A percentile compares a stretch with the other conserved stretches of the same genome.
Conservation (phyloP, 2,888 invertebrate genomes). For the Drosophila kokeensis region DNA sequence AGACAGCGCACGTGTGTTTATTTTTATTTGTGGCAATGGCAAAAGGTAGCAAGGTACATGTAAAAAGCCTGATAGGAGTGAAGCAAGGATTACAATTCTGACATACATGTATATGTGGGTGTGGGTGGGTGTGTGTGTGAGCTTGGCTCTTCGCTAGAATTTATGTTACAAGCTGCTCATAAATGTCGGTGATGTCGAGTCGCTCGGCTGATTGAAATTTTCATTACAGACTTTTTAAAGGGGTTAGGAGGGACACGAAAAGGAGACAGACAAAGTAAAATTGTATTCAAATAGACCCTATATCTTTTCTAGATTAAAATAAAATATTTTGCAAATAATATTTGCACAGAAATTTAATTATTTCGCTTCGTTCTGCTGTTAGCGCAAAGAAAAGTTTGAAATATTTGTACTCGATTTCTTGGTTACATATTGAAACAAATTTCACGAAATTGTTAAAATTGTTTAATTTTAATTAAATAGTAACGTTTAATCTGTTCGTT, state of each 20-base stretch:
- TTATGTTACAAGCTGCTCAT: constrained; percentile 68
- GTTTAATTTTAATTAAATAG: constrained; percentile 29
- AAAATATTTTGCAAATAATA: not conserved
- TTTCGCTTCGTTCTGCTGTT: not conserved
- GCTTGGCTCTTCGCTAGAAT: constrained; percentile 38
- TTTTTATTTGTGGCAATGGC: constrained; percentile 68
- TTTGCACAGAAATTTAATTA: constrained; percentile 5
- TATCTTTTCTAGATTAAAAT: not conserved
- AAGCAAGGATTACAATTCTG: constrained; percentile 12
- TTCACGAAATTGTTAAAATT: not conserved
- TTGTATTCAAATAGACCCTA: not conserved
- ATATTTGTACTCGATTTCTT: not conserved
- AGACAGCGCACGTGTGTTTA: constrained; percentile 66
- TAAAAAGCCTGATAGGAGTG: constrained; percentile 4
- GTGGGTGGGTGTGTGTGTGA: not conserved
- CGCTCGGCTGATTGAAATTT: constrained; percentile 65
- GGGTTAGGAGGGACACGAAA: constrained; percentile 5
- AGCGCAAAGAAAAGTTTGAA: not conserved
- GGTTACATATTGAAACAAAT: constrained; percentile 10
- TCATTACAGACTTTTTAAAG: constrained; percentile 33
- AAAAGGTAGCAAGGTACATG: constrained; percentile 31
- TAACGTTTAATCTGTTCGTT: not conserved
- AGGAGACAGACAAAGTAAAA: constrained; percentile 12
- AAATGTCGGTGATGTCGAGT: constrained; percentile 56
- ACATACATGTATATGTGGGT: constrained; percentile 14